These are phyloP conservation scores for Endotricha flammealis DNA, from an alignment of 2,888 invertebrate genomes.

Conservation along the genomic window DNA sequence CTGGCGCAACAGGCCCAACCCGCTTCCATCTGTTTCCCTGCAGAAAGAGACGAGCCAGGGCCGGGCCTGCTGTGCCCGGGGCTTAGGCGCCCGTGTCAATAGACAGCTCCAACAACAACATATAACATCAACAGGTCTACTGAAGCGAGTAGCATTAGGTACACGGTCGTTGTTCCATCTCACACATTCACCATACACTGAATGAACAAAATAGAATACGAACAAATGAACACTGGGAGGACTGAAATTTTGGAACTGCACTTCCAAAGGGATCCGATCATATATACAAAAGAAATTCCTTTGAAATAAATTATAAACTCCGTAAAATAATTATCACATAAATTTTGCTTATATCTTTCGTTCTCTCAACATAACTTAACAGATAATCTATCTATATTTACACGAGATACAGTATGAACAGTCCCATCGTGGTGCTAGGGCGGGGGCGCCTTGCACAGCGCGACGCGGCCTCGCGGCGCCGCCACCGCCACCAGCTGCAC, in stretches of 20 bases:
- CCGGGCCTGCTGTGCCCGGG: constrained; percentile 27
- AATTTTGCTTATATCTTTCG: constrained; percentile 67
- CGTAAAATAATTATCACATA: constrained; percentile 78
- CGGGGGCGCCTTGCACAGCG: constrained; percentile 39
- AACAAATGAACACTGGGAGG: constrained; percentile 43
- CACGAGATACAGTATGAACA: constrained; percentile 47
- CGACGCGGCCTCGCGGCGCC: constrained; percentile 48
- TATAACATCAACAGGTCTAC: constrained; percentile 64
- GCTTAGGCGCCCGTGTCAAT: constrained; percentile 40
- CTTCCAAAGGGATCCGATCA: constrained; percentile 35
- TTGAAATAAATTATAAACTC: constrained; percentile 76
- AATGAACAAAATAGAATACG: constrained; percentile 50
- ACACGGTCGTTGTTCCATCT: constrained; percentile 51
- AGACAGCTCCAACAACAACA: constrained; percentile 59
- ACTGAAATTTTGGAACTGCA: constrained; percentile 48
- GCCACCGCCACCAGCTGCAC: constrained; percentile 67
- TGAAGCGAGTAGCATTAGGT: constrained; percentile 66
- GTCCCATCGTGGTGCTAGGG: constrained; percentile 32
- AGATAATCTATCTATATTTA: constrained; percentile 69
- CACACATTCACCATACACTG: constrained; percentile 54
- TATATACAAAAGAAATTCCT: constrained; percentile 74
- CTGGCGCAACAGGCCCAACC: constrained; percentile 27
- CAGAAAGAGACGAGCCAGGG: constrained; percentile 33
- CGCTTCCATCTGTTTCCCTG: constrained; percentile 31
- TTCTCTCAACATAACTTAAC: constrained; percentile 68